Percentiles rank a stretch among this genome's conserved stretches.
These are phyloP conservation scores for Tenualosa ilisha DNA, from an alignment of 2,797 vertebrate genomes.

Conservation along the genomic window DNA sequence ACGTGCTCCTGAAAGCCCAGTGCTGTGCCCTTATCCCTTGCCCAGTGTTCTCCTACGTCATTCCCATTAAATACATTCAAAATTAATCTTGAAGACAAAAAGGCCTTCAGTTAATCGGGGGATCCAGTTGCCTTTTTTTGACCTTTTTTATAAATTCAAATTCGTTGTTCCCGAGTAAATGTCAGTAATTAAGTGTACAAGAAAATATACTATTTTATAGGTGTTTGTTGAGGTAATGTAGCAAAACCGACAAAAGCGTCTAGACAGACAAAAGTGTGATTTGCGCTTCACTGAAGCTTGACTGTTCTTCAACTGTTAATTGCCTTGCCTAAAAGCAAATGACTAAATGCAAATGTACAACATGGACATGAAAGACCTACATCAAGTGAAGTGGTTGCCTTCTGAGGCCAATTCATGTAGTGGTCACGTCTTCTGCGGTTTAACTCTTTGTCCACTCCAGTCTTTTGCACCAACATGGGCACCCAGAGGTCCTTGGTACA, in stretches of 20 bases:
- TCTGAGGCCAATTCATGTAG: not conserved
- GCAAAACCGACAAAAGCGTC: not conserved
- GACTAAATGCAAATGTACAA: not conserved
- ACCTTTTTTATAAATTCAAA: not conserved
- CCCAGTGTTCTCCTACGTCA: not conserved
- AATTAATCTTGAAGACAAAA: not conserved
- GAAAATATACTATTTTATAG: not conserved
- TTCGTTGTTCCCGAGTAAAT: not conserved
- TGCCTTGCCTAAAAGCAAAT: not conserved
- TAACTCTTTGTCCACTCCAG: not conserved
- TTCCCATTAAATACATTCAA: not conserved
- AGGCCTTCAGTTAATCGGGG: not conserved
- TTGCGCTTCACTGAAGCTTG: not conserved
- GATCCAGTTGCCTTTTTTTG: not conserved
- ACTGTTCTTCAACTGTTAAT: not conserved
- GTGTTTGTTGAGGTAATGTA: not conserved
- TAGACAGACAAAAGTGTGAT: not conserved
- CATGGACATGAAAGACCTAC: not conserved
- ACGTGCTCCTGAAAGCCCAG: not conserved
- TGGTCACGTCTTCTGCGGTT: slow-evolving; percentile 7
- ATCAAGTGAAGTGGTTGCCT: not conserved
- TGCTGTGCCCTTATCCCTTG: not conserved
- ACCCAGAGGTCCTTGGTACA: slow-evolving; percentile 36
- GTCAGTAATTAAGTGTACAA: no score
- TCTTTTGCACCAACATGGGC: slow-evolving; percentile 32